Evolutionary conservation across 2,888 invertebrate genomes (phyloP), one percentile per base, ranked within the genome.

Genomic region (Eristalis pertinax): DNA sequence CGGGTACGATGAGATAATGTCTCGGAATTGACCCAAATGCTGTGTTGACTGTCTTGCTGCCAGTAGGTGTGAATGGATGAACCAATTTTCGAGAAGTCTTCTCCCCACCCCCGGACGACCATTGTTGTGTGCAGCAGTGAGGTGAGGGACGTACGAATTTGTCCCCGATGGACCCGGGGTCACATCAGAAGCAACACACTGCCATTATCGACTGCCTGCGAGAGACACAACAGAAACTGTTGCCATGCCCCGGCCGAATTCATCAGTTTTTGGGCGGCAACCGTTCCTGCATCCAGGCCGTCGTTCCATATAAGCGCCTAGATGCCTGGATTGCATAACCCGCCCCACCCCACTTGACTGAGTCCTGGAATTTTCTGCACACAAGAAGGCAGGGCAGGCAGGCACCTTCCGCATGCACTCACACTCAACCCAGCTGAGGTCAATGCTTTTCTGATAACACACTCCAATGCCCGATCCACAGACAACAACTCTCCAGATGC

Each of bases 361-460:
- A 19, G 5, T 24, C 24, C 32, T 19, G 26, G 50, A 68, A 76
- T 35, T 76, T 76, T 76, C 50, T 24, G 29, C 68, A 60, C n/a
- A n/a, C n/a, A 32, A 32, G 26, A 22, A 35, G 26, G 24, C 26
- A 65, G 58, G 35, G 35, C 10, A 56, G 29, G 2, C 56, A 29
- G 13, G 26, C 22, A 60, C 60, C 13, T 43, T 29, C 29, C 2
- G 19, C 38, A 67, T 29, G n/a, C 4, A 15, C n/a, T 19, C 13
- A 43, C 43, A 60, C 60, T 32, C 69, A 64, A 41, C 60, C 85
- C 74, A 78, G 38, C 70, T 82, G 84, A 87, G 87, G 83, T 87
- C 83, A 87, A 84, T 87, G 87, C 73, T 84, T 87, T 80, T 64
- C 80, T 80, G 82, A 86, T 86, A 86, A 86, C 82, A 86, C 62